These are phyloP conservation scores for Anas capensis DNA, from an alignment of 2,797 vertebrate species.

Conservation along the genomic window DNA sequence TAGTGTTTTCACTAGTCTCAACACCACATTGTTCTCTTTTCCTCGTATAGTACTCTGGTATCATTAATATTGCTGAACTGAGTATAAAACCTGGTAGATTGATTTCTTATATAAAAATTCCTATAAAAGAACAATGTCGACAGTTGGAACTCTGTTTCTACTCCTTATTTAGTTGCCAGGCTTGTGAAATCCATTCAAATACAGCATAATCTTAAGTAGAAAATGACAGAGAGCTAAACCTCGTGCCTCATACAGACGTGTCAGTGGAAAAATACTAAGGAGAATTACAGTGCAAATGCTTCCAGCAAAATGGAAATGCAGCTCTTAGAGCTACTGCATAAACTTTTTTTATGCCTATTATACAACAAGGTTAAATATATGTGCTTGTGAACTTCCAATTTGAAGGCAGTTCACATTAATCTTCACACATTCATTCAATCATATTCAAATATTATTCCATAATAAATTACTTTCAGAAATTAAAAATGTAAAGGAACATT, in stretches of 20 bases:
- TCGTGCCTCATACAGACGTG: slow-evolving; percentile 27
- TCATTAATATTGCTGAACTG: neutral
- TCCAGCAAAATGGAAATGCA: slow-evolving; percentile 59
- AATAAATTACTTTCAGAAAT: slow-evolving; percentile 59
- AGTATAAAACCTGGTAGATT: slow-evolving; percentile 5
- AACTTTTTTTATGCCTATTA: slow-evolving; percentile 46
- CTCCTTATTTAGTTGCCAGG: slow-evolving; percentile 44
- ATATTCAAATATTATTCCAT: slow-evolving; percentile 56
- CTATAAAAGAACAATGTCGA: neutral
- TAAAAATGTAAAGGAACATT: slow-evolving; percentile 72
- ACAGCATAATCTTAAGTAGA: slow-evolving; percentile 1
- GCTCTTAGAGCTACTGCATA: slow-evolving; percentile 38
- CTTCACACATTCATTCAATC: slow-evolving; percentile 39
- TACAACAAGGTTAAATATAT: slow-evolving; percentile 47
- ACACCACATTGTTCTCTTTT: neutral
- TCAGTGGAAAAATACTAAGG: slow-evolving; percentile 38
- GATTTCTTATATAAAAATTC: neutral
- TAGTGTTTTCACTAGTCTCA: neutral
- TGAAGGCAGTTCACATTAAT: slow-evolving; percentile 59
- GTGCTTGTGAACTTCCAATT: slow-evolving; percentile 24
- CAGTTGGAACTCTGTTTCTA: slow-evolving; percentile 27
- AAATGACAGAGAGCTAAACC: slow-evolving; percentile 5
- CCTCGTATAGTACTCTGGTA: neutral
- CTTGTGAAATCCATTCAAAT: slow-evolving; percentile 35
- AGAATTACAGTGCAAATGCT: slow-evolving; percentile 39